phyloP scores from a whole-genome alignment of 2,888 invertebrate species.

The Agriopis leucophaearia region DNA sequence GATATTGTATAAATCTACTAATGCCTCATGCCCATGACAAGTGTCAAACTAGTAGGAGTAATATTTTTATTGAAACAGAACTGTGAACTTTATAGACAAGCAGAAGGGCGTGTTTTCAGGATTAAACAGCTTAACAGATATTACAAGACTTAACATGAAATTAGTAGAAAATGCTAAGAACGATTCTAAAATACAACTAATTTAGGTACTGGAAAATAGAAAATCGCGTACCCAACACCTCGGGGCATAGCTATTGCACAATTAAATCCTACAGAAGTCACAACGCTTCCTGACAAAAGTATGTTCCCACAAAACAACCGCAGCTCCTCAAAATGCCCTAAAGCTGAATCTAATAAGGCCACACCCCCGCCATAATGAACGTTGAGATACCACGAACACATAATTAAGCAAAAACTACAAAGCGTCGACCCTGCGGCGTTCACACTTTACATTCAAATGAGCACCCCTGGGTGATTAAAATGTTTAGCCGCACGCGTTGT shows the following conservation, averaged over 20 bases:
- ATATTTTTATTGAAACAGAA: too few relatives aligned
- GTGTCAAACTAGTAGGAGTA: too few relatives aligned
- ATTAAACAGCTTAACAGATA: too few relatives aligned
- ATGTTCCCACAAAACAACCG: constrained; percentile 52
- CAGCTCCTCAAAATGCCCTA: constrained; percentile 68
- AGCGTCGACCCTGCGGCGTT: constrained; percentile 68
- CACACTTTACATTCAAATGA: constrained; percentile 80
- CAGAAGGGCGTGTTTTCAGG: too few relatives aligned
- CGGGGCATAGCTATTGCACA: not conserved
- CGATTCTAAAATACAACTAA: too few relatives aligned
- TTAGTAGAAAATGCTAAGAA: too few relatives aligned
- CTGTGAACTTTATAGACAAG: too few relatives aligned
- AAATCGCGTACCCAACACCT: too few relatives aligned
- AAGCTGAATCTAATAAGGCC: constrained; percentile 80
- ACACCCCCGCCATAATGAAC: constrained; percentile 72
- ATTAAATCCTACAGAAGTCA: not conserved
- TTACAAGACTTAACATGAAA: too few relatives aligned
- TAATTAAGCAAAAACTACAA: constrained; percentile 84
- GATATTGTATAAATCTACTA: too few relatives aligned
- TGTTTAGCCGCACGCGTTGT: constrained; percentile 63
- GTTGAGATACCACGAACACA: constrained; percentile 70
- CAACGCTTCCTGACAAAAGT: constrained; percentile 25
- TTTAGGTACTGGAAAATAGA: too few relatives aligned
- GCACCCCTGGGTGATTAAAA: constrained; percentile 67
- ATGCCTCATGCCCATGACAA: too few relatives aligned